phyloP scores from a whole-genome alignment of 2,113 vertebrate species.

The Psilopogon haemacephalus region DNA sequence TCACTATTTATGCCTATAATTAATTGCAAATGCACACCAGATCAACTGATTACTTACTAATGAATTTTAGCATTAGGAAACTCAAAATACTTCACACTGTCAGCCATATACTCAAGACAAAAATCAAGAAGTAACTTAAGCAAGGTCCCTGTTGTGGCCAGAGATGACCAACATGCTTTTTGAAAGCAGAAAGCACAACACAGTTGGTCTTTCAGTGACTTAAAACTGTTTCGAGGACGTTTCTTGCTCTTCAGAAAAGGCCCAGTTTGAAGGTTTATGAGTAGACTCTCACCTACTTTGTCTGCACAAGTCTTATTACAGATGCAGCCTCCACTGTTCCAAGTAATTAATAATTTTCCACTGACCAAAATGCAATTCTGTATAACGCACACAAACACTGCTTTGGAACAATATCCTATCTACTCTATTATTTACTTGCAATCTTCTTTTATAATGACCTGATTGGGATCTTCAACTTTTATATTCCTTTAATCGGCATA shows the following conservation, averaged over 20 bases:
- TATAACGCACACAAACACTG: neutral
- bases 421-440: neutral
- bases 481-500: neutral
- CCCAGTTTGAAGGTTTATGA: neutral
- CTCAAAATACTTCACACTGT: conserved; percentile 21
- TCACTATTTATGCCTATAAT: conserved; percentile 68
- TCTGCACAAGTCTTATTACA: neutral
- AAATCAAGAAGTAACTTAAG: conserved; percentile 37
- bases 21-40: conserved; percentile 52
- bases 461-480: neutral
- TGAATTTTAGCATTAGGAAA: conserved; percentile 33
- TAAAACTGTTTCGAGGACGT: fast-evolving
- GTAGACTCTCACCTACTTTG: neutral
- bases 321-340: fast-evolving
- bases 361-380: fast-evolving
- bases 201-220: fast-evolving
- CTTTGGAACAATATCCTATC: neutral
- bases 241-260: neutral
- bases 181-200: neutral
- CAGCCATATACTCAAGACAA: conserved; percentile 33
- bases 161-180: neutral
- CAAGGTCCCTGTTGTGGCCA: conserved; percentile 8
- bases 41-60: conserved; percentile 59
- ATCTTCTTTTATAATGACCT: neutral
- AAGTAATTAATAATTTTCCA: neutral